Evolutionary conservation across 2,888 invertebrate genomes (phyloP).

Genomic region (Carcina quercana): DNA sequence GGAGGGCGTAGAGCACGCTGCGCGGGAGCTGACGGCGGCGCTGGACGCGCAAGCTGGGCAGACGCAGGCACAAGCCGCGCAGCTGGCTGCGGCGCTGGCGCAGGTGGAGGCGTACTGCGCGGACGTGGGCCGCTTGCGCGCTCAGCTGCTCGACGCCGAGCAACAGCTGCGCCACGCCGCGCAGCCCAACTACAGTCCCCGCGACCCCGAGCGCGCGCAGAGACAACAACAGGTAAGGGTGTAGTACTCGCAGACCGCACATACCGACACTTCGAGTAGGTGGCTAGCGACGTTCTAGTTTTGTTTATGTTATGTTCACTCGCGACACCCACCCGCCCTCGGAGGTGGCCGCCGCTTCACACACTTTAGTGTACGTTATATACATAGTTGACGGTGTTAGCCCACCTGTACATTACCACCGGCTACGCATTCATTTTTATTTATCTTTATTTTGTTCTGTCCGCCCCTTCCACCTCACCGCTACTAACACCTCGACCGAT

Average conservation of each 20-base stretch:
- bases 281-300: constrained; percentile 61
- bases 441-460: constrained; percentile 59
- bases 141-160: constrained; percentile 89
- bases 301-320: constrained; percentile 50
- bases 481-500: constrained; percentile 58
- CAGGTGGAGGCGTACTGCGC: constrained; percentile 92
- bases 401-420: constrained; percentile 43
- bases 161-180: constrained; percentile 88
- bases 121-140: constrained; percentile 88
- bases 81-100: constrained; percentile 83
- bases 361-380: constrained; percentile 23
- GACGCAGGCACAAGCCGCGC: constrained; percentile 77
- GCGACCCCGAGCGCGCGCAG: constrained; percentile 86
- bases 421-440: constrained; percentile 41
- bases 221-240: constrained; percentile 91
- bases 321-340: constrained; percentile 20
- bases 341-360: constrained; percentile 33
- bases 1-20: constrained; percentile 80
- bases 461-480: constrained; percentile 43
- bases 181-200: constrained; percentile 88
- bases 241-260: constrained; percentile 15
- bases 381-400: constrained; percentile 13
- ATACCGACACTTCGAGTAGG: constrained; percentile 36
- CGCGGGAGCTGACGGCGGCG: constrained; percentile 79
- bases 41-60: constrained; percentile 78